A percentile compares a stretch with the other conserved stretches of the same genome.
phyloP scores from a whole-genome alignment of 2,888 invertebrate genomes.

The Syritta pipiens region DNA sequence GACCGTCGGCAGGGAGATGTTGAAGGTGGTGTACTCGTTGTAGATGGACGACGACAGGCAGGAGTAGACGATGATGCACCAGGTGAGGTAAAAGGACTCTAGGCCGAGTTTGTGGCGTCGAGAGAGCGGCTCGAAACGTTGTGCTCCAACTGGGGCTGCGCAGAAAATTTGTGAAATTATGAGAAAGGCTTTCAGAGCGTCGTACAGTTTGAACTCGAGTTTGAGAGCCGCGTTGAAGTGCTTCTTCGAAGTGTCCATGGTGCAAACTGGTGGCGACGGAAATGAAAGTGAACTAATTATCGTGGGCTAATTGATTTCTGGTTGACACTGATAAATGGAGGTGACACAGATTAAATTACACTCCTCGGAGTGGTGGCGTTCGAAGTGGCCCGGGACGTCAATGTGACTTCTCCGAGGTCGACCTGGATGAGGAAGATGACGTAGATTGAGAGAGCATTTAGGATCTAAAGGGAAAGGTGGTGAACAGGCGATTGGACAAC shows the following conservation, averaged over 20 bases:
- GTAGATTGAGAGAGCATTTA: slow-evolving; percentile 73
- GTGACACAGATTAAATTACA: neutral
- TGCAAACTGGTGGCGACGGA: slow-evolving; percentile 4
- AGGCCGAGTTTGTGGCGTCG: no score
- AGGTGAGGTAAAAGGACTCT: slow-evolving; percentile 69
- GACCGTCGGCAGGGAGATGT: slow-evolving; percentile 61
- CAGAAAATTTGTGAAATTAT: slow-evolving; percentile 68
- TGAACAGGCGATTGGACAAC: neutral
- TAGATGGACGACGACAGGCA: slow-evolving; percentile 43
- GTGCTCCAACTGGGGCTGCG: slow-evolving; percentile 67
- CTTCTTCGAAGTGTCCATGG: slow-evolving; percentile 28
- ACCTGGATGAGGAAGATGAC: slow-evolving; percentile 76
- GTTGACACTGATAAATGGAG: slow-evolving; percentile 42
- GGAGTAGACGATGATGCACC: slow-evolving; percentile 65
- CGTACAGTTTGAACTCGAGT: slow-evolving; percentile 60
- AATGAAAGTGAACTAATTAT: slow-evolving; percentile 5
- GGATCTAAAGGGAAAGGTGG: slow-evolving; percentile 69
- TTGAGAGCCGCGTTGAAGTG: slow-evolving; percentile 7
- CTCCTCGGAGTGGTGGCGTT: slow-evolving; percentile 22
- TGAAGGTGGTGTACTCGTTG: slow-evolving; percentile 56
- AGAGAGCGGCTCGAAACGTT: slow-evolving; percentile 14
- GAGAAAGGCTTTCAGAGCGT: slow-evolving; percentile 46
- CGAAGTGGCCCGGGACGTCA: slow-evolving; percentile 56
- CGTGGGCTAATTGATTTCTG: slow-evolving; percentile 37
- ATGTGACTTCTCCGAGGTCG: slow-evolving; percentile 73